These are phyloP conservation scores for Pteronotus mesoamericanus DNA, from an alignment of 2,797 vertebrate genomes.

Conservation along the genomic window DNA sequence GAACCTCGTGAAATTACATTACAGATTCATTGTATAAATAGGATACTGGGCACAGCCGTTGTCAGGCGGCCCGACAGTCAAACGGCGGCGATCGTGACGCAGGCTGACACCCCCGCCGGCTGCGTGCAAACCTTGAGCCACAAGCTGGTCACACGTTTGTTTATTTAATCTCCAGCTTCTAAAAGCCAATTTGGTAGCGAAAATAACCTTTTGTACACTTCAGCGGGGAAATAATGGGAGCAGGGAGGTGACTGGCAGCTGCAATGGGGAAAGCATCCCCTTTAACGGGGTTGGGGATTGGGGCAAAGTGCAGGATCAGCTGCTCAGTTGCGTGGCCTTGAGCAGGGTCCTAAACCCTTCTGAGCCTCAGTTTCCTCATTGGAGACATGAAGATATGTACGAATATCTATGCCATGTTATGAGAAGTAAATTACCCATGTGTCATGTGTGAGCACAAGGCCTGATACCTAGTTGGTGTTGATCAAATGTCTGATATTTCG, in stretches of 20 bases:
- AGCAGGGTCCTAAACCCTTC: background rate
- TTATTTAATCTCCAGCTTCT: constrained; percentile 75
- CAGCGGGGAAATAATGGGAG: background rate
- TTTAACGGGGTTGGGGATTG: background rate
- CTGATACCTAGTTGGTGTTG: background rate
- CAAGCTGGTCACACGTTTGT: constrained; percentile 67
- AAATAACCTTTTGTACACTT: constrained; percentile 52
- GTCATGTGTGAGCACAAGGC: background rate
- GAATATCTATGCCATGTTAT: background rate
- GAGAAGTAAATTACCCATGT: background rate
- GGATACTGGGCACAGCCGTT: constrained; percentile 76
- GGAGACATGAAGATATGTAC: background rate
- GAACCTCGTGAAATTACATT: constrained; percentile 85
- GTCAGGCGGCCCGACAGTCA: constrained; percentile 63
- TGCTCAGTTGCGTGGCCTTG: background rate
- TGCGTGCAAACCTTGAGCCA: constrained; percentile 51
- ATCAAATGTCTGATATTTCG: background rate
- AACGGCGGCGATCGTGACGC: constrained; percentile 54
- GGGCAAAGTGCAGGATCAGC: background rate
- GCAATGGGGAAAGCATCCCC: background rate
- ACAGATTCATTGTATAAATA: constrained; percentile 86
- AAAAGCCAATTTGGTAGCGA: constrained; percentile 35
- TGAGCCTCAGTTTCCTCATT: background rate
- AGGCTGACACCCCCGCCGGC: constrained; percentile 53
- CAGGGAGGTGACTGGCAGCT: background rate